These are phyloP conservation scores for Spheniscus humboldti DNA, from an alignment of 2,797 vertebrate species.

Conservation along the genomic window DNA sequence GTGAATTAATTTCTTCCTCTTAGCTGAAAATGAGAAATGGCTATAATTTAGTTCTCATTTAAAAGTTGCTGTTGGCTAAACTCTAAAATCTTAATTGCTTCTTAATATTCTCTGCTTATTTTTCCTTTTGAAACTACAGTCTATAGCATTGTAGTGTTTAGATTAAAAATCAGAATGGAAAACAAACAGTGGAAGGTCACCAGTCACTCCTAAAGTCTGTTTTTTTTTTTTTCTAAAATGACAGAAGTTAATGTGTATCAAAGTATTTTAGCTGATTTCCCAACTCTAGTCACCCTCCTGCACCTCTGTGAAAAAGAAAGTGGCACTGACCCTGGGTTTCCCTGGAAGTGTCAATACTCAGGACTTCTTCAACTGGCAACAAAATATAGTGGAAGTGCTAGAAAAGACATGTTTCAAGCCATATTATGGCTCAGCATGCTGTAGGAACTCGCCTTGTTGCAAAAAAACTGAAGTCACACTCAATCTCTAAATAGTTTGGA, in stretches of 20 bases:
- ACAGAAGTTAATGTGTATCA: background rate
- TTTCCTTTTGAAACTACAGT: conserved; percentile 13
- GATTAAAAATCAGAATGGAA: conserved; percentile 32
- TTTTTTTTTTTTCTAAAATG: background rate
- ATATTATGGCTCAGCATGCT: background rate
- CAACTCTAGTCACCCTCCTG: background rate
- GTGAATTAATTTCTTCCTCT: conserved; percentile 63
- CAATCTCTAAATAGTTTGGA: conserved; percentile 41
- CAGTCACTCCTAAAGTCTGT: background rate
- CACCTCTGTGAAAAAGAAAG: background rate
- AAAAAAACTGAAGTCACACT: conserved; percentile 21
- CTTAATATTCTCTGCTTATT: conserved; percentile 57
- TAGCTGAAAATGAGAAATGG: conserved; percentile 65
- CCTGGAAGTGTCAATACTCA: background rate
- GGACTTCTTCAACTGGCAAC: background rate
- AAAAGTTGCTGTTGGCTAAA: conserved; percentile 65
- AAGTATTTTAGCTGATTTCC: conserved; percentile 5
- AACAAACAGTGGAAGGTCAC: conserved; percentile 1
- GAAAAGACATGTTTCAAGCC: background rate
- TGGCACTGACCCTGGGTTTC: background rate
- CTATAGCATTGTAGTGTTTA: background rate
- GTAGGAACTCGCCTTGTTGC: background rate
- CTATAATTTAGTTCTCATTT: conserved; percentile 67
- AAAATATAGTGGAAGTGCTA: background rate
- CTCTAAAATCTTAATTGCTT: conserved; percentile 67